Base-by-base conservation (phyloP, 2,113 vertebrate genomes). In the Chloropsis hardwickii region DNA sequence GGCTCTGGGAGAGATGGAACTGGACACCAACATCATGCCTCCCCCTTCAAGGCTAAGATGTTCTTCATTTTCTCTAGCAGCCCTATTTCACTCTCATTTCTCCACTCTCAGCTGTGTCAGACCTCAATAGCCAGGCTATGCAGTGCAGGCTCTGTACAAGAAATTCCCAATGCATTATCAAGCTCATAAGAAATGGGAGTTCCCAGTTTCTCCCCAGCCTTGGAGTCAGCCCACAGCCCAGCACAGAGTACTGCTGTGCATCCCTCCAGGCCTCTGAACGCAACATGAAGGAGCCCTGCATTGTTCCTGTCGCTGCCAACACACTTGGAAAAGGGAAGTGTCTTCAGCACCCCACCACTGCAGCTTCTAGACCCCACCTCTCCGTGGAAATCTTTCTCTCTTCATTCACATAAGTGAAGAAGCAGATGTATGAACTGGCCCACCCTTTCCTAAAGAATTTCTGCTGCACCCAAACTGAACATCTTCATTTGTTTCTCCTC, bases 291-390 rank as follows among this genome's bases (percentile, higher is more conserved):
- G 53, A 93, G 35, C 11, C 13, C 33, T 69, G 23, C n/a, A 18
- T 39, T 53, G 35, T 13, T 77, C 29, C 70, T 64, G 53, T 22
- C 44, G 14, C 39, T 51, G 50, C 27, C 62, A 56, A 24, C 37
- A 40, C 1, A 0, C 14, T 79, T 2, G 5, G 2, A 0, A 84
- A 91, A 78, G 11, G 23, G 14, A 78, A 4, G 39, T 90, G 39
- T 37, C 44, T 27, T 76, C 13, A 62, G 53, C 24, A 48, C 28
- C 8, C 37, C 54, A 35, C 21, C 15, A 13, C 35, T 67, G 39
- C 73, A 60, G 7, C 22, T 76, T 76, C 78, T 61, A 74, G 42
- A 51, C 31, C 18, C n/a, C 53, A 65, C 8, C 11, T 40, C 48
- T 56, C 29, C 40, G 40, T 1, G 6, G 48, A 79, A 92, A 64